phyloP scores from a whole-genome alignment of 1,140 invertebrate genomes.

The Papilio xuthus region DNA sequence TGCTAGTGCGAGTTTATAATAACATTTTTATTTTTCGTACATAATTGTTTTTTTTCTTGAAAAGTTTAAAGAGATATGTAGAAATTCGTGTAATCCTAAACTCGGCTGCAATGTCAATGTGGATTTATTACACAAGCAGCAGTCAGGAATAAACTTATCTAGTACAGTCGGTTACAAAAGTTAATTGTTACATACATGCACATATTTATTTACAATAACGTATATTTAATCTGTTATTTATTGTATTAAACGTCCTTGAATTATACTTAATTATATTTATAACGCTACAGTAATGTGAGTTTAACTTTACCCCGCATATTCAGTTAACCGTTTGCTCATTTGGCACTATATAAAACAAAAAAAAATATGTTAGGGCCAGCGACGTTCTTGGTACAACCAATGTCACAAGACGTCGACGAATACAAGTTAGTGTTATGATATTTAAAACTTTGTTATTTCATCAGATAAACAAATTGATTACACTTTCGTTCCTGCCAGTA shows the following conservation, averaged over 20 bases:
- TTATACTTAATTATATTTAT: too few relatives aligned
- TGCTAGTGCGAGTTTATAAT: not conserved
- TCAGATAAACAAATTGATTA: not conserved
- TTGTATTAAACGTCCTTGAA: too few relatives aligned
- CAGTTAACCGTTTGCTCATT: too few relatives aligned
- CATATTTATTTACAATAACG: too few relatives aligned
- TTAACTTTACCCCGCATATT: too few relatives aligned
- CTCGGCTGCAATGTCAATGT: conserved; percentile 51
- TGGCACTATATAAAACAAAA: too few relatives aligned
- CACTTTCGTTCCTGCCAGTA: conserved; percentile 43
- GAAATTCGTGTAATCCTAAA: conserved; percentile 51
- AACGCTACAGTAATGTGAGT: too few relatives aligned
- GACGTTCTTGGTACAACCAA: too few relatives aligned
- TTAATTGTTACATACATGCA: not conserved
- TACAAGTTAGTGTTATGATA: too few relatives aligned
- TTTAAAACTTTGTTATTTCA: not conserved
- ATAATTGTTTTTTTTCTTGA: not conserved
- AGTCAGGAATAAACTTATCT: conserved; percentile 58
- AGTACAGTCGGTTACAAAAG: conserved; percentile 42
- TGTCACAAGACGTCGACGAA: too few relatives aligned
- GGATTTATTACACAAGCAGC: conserved; percentile 60
- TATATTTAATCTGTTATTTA: too few relatives aligned
- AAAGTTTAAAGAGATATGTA: conserved; percentile 33
- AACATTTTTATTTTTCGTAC: not conserved
- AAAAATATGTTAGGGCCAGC: too few relatives aligned